Percentiles rank a stretch among this genome's conserved stretches.
Evolutionary conservation across 2,113 vertebrate species (phyloP).

Genomic region (Hepsetus odoe): DNA sequence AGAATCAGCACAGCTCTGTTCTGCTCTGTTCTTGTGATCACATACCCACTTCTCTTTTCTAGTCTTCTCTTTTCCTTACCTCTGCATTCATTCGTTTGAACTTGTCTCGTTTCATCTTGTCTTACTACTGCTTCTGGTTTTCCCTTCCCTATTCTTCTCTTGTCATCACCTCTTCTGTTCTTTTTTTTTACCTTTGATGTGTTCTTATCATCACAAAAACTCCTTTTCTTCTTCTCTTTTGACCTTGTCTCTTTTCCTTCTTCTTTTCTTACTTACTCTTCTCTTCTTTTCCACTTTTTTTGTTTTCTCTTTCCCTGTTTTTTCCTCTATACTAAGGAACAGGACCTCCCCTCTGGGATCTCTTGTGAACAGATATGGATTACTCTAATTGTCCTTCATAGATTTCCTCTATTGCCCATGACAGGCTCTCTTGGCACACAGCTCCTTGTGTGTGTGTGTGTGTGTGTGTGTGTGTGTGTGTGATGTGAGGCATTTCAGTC

Average conservation of each 20-base stretch:
- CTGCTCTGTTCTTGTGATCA: background rate
- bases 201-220: too few relatives aligned
- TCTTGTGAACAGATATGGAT: slow-evolving; percentile 60
- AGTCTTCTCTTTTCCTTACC: background rate
- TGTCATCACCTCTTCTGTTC: background rate
- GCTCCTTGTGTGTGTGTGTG: background rate
- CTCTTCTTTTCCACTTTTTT: background rate
- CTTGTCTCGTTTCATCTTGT: background rate
- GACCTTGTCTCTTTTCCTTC: background rate
- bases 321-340: slow-evolving; percentile 28
- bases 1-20: background rate
- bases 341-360: slow-evolving; percentile 33
- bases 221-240: background rate
- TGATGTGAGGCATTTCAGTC: slow-evolving; percentile 11
- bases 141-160: background rate
- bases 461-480: background rate
- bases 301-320: slow-evolving; percentile 14
- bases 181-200: background rate
- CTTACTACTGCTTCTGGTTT: background rate
- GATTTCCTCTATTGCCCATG: slow-evolving; percentile 26
- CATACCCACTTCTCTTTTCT: background rate
- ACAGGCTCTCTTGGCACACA: slow-evolving; percentile 10
- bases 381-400: slow-evolving; percentile 45
- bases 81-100: background rate
- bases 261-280: background rate